A percentile compares a stretch with the other conserved stretches of the same genome.
Conservation (phyloP, 1,140 invertebrate species). For the Neodiprion fabricii region DNA sequence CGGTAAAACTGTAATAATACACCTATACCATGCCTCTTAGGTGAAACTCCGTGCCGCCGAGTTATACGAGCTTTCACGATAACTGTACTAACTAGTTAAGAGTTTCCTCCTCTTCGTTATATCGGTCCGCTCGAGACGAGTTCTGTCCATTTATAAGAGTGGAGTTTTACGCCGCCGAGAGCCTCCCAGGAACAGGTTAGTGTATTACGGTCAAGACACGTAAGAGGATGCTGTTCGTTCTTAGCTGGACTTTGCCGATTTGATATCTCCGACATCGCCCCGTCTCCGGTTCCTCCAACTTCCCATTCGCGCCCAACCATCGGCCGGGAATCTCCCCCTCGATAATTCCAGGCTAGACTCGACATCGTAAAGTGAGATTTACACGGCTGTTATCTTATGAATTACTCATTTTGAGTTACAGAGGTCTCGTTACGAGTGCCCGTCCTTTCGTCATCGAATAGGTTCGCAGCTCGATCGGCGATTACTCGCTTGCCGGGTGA, state of each 20-base stretch:
- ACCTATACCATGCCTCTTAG: background rate
- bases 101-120: background rate
- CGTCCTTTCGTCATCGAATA: background rate
- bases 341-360: constrained; percentile 1
- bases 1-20: background rate
- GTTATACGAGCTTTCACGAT: background rate
- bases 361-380: constrained; percentile 9
- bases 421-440: background rate
- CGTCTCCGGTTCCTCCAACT: no score
- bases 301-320: background rate
- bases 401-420: constrained; percentile 10
- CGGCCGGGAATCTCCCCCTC: background rate
- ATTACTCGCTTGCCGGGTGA: background rate
- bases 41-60: background rate
- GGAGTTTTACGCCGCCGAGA: background rate
- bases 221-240: background rate
- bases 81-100: background rate
- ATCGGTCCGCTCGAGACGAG: background rate
- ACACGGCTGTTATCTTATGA: background rate
- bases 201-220: background rate
- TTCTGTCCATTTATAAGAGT: background rate
- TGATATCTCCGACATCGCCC: no score
- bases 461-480: background rate
- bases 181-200: background rate
- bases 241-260: background rate